Evolutionary conservation across 2,888 invertebrate species (phyloP).

Genomic region (Bedellia somnulentella): DNA sequence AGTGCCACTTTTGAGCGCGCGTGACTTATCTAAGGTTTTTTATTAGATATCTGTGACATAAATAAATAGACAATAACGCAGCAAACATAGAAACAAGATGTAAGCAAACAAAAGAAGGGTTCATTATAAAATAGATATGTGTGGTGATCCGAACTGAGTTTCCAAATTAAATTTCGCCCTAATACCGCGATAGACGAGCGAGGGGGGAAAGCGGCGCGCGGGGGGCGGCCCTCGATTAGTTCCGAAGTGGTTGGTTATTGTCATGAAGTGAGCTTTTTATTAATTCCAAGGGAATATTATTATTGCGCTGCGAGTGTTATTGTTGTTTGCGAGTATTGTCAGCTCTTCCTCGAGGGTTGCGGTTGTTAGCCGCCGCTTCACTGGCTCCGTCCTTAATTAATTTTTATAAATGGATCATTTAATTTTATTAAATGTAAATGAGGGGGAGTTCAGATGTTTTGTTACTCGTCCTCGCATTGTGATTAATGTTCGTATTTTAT

Average conservation of each 20-base stretch:
- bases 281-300: conserved; percentile 43
- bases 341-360: conserved; percentile 18
- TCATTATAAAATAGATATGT: too few species aligned
- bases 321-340: conserved; percentile 30
- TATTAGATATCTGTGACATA: too few species aligned
- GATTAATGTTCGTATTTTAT: conserved; percentile 17
- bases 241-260: conserved; percentile 47
- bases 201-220: too few species aligned
- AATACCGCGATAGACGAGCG: too few species aligned
- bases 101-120: too few species aligned
- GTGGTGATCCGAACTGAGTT: too few species aligned
- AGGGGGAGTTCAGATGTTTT: conserved; percentile 32
- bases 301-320: conserved; percentile 40
- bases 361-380: conserved; percentile 43
- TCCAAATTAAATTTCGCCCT: conserved; percentile 39
- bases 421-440: conserved; percentile 60
- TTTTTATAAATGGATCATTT: conserved; percentile 59
- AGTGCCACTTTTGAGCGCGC: too few species aligned
- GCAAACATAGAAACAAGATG: too few species aligned
- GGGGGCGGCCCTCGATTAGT: conserved; percentile 36
- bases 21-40: too few species aligned
- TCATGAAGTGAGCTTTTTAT: conserved; percentile 53
- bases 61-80: too few species aligned
- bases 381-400: conserved; percentile 55
- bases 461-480: conserved; percentile 23